A percentile compares a stretch with the other conserved stretches of the same genome.
These are phyloP conservation scores for Sitobion miscanthi DNA, from an alignment of 1,140 invertebrate genomes.

Conservation along the genomic window DNA sequence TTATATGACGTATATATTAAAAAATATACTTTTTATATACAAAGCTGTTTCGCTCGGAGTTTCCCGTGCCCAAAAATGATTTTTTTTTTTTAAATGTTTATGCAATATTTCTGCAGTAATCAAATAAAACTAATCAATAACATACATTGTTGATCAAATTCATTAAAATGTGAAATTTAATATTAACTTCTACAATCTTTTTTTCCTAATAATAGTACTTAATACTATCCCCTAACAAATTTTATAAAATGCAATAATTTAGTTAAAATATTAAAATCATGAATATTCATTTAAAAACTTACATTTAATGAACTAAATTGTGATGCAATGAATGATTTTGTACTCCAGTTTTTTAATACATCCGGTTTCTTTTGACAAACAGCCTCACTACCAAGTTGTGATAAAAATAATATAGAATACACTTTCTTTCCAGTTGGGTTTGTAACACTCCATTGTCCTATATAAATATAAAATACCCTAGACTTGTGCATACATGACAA, in stretches of 20 bases:
- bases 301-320: background rate
- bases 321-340: background rate
- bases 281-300: background rate
- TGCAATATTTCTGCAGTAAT: too few relatives aligned
- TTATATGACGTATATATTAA: too few relatives aligned
- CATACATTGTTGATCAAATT: too few relatives aligned
- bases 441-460: constrained; percentile 22
- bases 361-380: constrained; percentile 33
- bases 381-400: constrained; percentile 8
- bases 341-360: background rate
- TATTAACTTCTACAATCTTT: constrained; percentile 65
- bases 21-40: too few relatives aligned
- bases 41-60: too few relatives aligned
- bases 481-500: background rate
- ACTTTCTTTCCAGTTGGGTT: constrained; percentile 28
- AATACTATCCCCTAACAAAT: background rate
- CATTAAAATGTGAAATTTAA: background rate
- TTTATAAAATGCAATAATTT: background rate
- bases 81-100: too few relatives aligned
- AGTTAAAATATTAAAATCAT: background rate
- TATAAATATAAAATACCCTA: background rate
- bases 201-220: constrained; percentile 69
- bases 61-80: too few relatives aligned
- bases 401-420: constrained; percentile 34
- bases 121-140: too few relatives aligned